phyloP scores from a whole-genome alignment of 2,888 invertebrate species.

The Papilio elwesi region DNA sequence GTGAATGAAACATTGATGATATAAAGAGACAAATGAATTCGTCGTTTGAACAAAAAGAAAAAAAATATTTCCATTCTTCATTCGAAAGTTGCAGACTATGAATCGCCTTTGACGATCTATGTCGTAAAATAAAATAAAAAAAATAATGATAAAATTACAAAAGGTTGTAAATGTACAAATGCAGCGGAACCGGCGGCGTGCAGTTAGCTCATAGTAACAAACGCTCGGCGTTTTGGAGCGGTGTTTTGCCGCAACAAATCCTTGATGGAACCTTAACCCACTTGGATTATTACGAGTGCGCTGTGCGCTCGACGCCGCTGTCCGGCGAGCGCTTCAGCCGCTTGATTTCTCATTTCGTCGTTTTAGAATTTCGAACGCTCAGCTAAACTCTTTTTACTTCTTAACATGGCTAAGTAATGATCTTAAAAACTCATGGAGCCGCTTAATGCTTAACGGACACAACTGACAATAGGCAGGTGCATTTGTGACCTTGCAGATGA shows the following conservation, averaged over 20 bases:
- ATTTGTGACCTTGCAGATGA: slow-evolving; percentile 73
- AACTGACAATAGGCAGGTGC: slow-evolving; percentile 69
- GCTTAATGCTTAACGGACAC: slow-evolving; percentile 64
- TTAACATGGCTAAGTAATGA: slow-evolving; percentile 27
- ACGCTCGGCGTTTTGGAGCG: slow-evolving; percentile 80
- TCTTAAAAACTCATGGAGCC: slow-evolving; percentile 59
- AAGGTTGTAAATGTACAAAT: slow-evolving; percentile 69
- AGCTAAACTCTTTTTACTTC: slow-evolving; percentile 25
- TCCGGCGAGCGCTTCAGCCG: slow-evolving; percentile 66
- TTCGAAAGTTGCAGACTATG: slow-evolving; percentile 61
- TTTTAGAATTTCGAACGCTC: slow-evolving; percentile 43
- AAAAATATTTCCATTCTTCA: slow-evolving; percentile 58
- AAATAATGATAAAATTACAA: slow-evolving; percentile 56
- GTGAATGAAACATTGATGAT: slow-evolving; percentile 63
- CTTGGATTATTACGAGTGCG: slow-evolving; percentile 82
- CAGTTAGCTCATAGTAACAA: slow-evolving; percentile 80
- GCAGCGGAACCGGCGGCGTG: slow-evolving; percentile 78
- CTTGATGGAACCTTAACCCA: slow-evolving; percentile 84
- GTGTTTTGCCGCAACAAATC: slow-evolving; percentile 84
- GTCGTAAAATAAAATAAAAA: slow-evolving; percentile 49
- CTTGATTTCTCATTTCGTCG: slow-evolving; percentile 59
- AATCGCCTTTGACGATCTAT: slow-evolving; percentile 60
- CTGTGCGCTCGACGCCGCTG: slow-evolving; percentile 56
- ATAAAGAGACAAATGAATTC: slow-evolving; percentile 47
- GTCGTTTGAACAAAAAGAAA: slow-evolving; percentile 45